phyloP scores from a whole-genome alignment of 2,888 invertebrate species.

The Andrena flavipes region DNA sequence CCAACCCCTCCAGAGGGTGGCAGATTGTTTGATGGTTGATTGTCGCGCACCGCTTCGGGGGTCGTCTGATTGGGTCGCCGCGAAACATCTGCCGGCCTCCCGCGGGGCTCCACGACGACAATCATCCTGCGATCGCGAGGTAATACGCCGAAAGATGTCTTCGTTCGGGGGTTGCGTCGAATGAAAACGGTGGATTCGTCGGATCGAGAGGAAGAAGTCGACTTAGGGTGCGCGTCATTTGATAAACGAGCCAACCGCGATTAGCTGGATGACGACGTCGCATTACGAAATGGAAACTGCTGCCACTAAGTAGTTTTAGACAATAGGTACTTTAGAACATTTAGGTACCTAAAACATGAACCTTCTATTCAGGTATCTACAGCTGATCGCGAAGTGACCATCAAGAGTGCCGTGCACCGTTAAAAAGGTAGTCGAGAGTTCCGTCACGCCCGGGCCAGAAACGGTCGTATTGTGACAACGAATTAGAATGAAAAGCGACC shows the following conservation, averaged over 20 bases:
- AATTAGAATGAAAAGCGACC: slow-evolving; percentile 61
- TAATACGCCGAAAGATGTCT: slow-evolving; percentile 84
- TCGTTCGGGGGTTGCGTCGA: slow-evolving; percentile 73
- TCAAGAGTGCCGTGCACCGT: background rate
- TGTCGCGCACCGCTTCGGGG: slow-evolving; percentile 82
- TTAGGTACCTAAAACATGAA: too few relatives aligned
- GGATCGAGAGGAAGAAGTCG: slow-evolving; percentile 39
- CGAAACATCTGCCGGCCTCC: slow-evolving; percentile 85
- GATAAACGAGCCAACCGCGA: slow-evolving; percentile 41
- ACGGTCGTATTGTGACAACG: slow-evolving; percentile 53
- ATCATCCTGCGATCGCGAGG: slow-evolving; percentile 83
- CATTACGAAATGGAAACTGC: slow-evolving; percentile 13
- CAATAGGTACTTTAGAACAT: too few relatives aligned
- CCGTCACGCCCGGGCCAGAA: background rate
- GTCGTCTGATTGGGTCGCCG: slow-evolving; percentile 84
- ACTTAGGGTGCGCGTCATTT: slow-evolving; percentile 1
- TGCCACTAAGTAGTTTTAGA: too few relatives aligned
- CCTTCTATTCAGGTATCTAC: background rate
- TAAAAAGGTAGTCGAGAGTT: background rate
- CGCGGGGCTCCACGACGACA: slow-evolving; percentile 84
- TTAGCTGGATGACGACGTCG: background rate
- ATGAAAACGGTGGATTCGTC: slow-evolving; percentile 69
- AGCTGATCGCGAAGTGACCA: slow-evolving; percentile 6
- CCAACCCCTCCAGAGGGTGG: slow-evolving; percentile 77
- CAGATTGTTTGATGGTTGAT: slow-evolving; percentile 84